A percentile compares a stretch with the other conserved stretches of the same genome.
Conservation (phyloP, 1,140 invertebrate genomes). For the Ceratina calcarata region DNA sequence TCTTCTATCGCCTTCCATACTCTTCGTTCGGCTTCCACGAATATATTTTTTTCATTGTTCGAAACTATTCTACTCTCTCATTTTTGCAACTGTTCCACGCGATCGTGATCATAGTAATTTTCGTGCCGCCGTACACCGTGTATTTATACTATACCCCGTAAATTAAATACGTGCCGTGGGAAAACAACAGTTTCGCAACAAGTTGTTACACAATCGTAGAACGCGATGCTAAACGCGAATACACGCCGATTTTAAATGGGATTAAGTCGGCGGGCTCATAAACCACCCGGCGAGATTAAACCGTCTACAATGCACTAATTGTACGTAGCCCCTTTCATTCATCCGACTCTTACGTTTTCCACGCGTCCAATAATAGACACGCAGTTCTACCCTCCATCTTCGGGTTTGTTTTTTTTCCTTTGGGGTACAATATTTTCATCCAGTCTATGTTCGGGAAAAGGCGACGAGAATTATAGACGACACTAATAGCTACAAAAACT, state of each 20-base stretch:
- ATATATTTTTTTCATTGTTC: no score
- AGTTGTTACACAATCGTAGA: slow-evolving; percentile 51
- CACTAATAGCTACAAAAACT: no score
- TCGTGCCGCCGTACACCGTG: background rate
- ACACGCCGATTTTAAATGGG: slow-evolving; percentile 39
- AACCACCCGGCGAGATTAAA: slow-evolving; percentile 21
- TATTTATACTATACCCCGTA: slow-evolving; percentile 28
- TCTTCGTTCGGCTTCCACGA: no score
- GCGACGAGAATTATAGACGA: background rate
- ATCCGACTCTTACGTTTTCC: slow-evolving; percentile 1
- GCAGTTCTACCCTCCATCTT: background rate
- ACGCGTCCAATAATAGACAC: background rate
- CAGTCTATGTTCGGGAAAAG: no score
- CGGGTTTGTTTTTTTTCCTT: no score
- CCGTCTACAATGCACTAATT: slow-evolving; percentile 22
- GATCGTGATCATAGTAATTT: slow-evolving; percentile 13
- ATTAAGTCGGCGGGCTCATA: slow-evolving; percentile 37
- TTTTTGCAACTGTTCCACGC: background rate
- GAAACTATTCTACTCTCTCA: background rate
- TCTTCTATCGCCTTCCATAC: no score
- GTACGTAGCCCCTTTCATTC: slow-evolving; percentile 12
- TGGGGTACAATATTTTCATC: no score
- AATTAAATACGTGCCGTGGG: slow-evolving; percentile 61
- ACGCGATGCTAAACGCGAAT: slow-evolving; percentile 37
- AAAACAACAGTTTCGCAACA: slow-evolving; percentile 53